Evolutionary conservation across 2,888 invertebrate genomes (phyloP).

Genomic region (Chydorus sphaericus): DNA sequence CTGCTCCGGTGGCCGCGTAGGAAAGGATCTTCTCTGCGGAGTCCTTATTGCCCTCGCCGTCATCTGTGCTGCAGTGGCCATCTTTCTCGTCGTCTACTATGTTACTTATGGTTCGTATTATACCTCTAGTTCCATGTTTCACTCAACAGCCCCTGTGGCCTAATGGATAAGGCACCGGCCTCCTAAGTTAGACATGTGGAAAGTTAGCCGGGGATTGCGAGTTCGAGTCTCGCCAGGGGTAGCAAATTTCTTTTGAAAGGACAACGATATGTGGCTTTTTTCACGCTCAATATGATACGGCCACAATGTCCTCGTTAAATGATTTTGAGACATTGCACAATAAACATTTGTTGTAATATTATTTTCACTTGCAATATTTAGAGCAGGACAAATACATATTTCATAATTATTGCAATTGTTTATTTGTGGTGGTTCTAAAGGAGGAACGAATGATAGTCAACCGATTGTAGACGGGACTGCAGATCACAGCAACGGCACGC

Average conservation of each 20-base stretch:
- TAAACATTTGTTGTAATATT: too few species aligned
- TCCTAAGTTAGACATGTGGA: too few species aligned
- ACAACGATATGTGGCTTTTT: not conserved
- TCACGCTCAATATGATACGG: not conserved
- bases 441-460: not conserved
- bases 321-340: too few species aligned
- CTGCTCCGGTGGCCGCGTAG: slow-evolving; percentile 8
- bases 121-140: too few species aligned
- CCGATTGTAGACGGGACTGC: not conserved
- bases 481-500: not conserved
- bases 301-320: not conserved
- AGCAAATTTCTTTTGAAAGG: too few species aligned
- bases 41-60: slow-evolving; percentile 10
- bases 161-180: too few species aligned
- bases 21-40: slow-evolving; percentile 12
- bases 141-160: too few species aligned
- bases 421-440: not conserved
- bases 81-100: slow-evolving; percentile 12
- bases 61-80: slow-evolving; percentile 9
- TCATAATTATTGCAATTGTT: too few species aligned
- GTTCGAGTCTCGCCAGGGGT: too few species aligned
- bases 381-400: too few species aligned
- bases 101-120: not conserved
- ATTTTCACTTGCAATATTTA: too few species aligned
- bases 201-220: too few species aligned